These are phyloP conservation scores for Geodia barretti DNA, from an alignment of 37 sponge, comb jelly and placozoan genomes.

Conservation along the genomic window DNA sequence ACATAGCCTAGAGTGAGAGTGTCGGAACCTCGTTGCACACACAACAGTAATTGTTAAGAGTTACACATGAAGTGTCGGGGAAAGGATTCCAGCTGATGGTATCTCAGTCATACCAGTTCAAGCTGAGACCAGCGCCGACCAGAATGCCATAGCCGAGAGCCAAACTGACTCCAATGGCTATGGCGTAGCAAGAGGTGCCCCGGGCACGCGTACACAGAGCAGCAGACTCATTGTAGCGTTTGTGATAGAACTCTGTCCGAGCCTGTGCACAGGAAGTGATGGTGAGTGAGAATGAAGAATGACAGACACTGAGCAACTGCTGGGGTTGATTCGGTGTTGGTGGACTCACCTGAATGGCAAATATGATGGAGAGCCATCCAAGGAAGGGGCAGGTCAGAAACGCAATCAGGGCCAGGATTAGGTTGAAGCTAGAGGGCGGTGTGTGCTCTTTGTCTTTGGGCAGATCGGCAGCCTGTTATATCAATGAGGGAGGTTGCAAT, in stretches of 20 bases:
- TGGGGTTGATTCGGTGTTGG: no score
- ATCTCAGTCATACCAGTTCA: slow-evolving; percentile 22
- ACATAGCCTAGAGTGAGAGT: no score
- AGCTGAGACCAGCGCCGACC: slow-evolving; percentile 15
- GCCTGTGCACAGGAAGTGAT: slow-evolving; percentile 12
- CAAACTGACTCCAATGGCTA: slow-evolving; percentile 35
- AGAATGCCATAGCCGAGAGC: slow-evolving; percentile 5
- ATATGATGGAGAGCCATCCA: slow-evolving; percentile 30
- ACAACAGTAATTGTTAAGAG: no score
- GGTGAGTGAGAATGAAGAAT: neutral
- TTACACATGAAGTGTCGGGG: no score
- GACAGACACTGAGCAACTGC: neutral
- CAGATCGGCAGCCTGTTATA: no score
- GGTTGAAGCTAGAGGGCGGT: slow-evolving; percentile 22
- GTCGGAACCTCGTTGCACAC: no score
- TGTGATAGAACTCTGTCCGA: neutral
- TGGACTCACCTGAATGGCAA: slow-evolving; percentile 30
- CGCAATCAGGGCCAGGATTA: slow-evolving; percentile 20
- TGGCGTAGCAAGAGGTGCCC: slow-evolving; percentile 34
- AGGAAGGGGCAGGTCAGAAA: slow-evolving; percentile 29
- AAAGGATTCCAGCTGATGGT: no score
- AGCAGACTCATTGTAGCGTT: slow-evolving; percentile 24
- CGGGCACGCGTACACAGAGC: slow-evolving; percentile 25
- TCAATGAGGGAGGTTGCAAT: no score
- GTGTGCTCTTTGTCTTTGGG: neutral